A percentile compares a stretch with the other conserved stretches of the same genome.
Evolutionary conservation across 2,888 invertebrate genomes (phyloP).

Genomic region (Agriopis marginaria): DNA sequence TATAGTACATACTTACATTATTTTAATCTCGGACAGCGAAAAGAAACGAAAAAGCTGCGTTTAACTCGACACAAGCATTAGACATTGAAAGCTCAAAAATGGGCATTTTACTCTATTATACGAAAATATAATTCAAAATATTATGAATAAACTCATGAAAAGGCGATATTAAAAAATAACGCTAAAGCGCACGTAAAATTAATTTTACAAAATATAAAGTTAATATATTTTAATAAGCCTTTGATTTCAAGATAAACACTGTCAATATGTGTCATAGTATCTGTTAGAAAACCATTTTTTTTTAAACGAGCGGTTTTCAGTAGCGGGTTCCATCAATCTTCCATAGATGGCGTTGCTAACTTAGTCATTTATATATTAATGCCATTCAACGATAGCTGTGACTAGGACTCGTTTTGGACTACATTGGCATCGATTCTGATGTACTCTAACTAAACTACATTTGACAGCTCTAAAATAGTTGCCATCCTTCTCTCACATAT

Average conservation of each 20-base stretch:
- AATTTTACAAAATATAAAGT: not conserved
- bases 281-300: not conserved
- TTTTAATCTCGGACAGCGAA: constrained; percentile 63
- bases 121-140: constrained; percentile 7
- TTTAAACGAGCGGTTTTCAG: too few species aligned
- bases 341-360: too few species aligned
- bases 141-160: not conserved
- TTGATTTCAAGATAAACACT: constrained; percentile 3
- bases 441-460: too few species aligned
- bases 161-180: constrained; percentile 13
- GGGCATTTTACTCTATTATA: constrained; percentile 66
- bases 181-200: constrained; percentile 27
- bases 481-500: too few species aligned
- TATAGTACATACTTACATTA: constrained; percentile 61
- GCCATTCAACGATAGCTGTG: too few species aligned
- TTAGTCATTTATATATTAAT: too few species aligned
- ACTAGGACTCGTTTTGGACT: too few species aligned
- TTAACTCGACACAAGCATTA: constrained; percentile 70
- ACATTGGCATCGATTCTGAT: too few species aligned
- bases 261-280: constrained; percentile 2
- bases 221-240: constrained; percentile 23
- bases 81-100: constrained; percentile 75
- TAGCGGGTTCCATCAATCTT: too few species aligned
- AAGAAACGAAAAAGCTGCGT: constrained; percentile 67
- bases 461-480: too few species aligned